Evolutionary conservation across 2,113 vertebrate species (phyloP), one percentile per base, ranked within the genome.

Genomic region (Proteles cristata): DNA sequence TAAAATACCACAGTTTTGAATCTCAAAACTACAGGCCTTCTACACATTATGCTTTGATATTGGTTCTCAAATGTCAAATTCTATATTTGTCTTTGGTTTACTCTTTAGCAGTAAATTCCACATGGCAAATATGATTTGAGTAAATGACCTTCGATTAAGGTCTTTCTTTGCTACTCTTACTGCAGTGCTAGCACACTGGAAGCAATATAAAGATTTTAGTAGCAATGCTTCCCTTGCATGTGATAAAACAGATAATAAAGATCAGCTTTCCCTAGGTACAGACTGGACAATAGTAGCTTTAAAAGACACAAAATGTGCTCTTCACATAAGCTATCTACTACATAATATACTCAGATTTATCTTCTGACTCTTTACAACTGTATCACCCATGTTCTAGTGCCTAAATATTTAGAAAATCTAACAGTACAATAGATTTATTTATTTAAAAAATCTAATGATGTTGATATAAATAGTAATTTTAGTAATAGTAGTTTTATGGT

Each of bases 221-320:
- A 93, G 28, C 77, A 61, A 86, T 93, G 80, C 26, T 96, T 95
- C 68, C 83, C 88, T 87, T 93, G 63, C 66, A 93, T 97, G 73
- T 91, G 88, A 97, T 93, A 83, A 96, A 97, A 88, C 4, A 96
- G 73, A 91, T 88, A 93, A 84, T 95, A 97, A 98, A 97, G 31
- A 94, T 88, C 12, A 11, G 48, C 10, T 94, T 95, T 93, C 88
- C 73, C 39, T 53, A 65, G 82, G 19, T 89, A 86, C 61, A 58
- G 31, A 73, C 28, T 89, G 77, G 19, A 58, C 73, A 97, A 76
- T 26, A 58, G 25, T 26, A 89, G 63, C 33, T 97, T 94, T 94
- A 84, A 90, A 92, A 93, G 53, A 80, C 58, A 79, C 35, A 91
- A 83, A 97, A 91, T 96, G 73, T 94, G 33, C 33, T 96, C 81